These are phyloP conservation scores for Spizaetus ornatus DNA, from an alignment of 2,113 vertebrate species.

Conservation along the genomic window DNA sequence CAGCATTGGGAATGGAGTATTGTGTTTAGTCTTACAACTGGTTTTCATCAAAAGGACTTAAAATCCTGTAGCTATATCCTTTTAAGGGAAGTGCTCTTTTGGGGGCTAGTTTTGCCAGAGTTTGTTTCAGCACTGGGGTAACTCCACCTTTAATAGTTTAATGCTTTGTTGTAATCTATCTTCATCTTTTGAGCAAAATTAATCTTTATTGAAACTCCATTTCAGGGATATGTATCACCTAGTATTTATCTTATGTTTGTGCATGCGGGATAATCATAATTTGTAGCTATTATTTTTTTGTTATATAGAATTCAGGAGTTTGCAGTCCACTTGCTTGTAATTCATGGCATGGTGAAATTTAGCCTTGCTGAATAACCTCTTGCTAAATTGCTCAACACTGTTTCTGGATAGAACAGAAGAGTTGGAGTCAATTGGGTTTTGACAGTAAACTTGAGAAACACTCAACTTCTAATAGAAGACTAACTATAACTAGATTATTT, in stretches of 20 bases:
- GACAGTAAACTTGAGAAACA: not conserved
- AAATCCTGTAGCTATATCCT: not conserved
- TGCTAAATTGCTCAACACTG: not conserved
- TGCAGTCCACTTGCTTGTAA: not conserved
- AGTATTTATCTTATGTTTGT: not conserved
- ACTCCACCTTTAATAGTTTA: not conserved
- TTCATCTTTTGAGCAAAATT: not conserved
- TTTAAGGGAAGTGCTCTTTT: not conserved
- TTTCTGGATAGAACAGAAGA: not conserved
- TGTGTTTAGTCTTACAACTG: not conserved
- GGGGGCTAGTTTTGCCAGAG: not conserved
- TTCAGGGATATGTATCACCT: not conserved
- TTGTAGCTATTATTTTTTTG: not conserved
- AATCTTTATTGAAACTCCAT: not conserved
- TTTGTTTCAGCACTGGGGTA: not conserved
- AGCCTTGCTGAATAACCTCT: not conserved
- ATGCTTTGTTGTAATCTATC: not conserved
- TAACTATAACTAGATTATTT: not conserved
- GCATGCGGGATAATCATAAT: not conserved
- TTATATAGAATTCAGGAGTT: not conserved
- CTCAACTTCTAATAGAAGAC: not conserved
- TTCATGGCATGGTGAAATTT: not conserved
- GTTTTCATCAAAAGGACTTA: conserved; percentile 2
- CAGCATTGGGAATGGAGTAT: not conserved
- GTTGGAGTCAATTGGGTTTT: not conserved